Conservation (phyloP, 1,140 invertebrate species). For the Scaptodrosophila lebanonensis region DNA sequence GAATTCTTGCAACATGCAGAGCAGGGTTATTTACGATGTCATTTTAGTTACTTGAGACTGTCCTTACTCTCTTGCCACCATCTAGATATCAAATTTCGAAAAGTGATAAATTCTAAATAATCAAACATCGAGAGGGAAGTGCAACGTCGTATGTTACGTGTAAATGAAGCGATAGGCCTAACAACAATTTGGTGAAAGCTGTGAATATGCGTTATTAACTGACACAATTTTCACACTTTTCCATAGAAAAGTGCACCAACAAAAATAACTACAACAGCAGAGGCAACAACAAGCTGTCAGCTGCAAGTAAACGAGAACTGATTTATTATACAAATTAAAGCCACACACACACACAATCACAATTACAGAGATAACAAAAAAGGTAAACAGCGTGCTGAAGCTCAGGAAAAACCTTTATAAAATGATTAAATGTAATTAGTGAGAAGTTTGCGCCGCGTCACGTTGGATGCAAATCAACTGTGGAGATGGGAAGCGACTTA, state of each 20-base stretch:
- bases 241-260: constrained; percentile 38
- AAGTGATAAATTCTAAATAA: constrained; percentile 57
- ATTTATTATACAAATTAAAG: constrained; percentile 73
- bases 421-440: constrained; percentile 63
- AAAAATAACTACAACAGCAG: constrained; percentile 3
- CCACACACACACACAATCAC: constrained; percentile 4
- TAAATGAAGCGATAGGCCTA: constrained; percentile 62
- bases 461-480: constrained; percentile 26
- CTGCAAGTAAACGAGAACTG: constrained; percentile 47
- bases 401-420: constrained; percentile 46
- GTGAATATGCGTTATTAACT: constrained; percentile 35
- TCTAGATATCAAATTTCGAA: constrained; percentile 65
- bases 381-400: not conserved
- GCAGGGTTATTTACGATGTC: no score
- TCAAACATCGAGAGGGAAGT: no score
- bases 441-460: constrained; percentile 54
- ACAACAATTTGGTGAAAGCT: constrained; percentile 67
- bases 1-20: no score
- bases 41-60: no score
- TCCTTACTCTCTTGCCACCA: constrained; percentile 55
- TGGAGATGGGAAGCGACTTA: constrained; percentile 16
- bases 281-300: not conserved
- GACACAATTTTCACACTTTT: constrained; percentile 73
- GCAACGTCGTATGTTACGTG: no score
- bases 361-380: constrained; percentile 7